Percentiles rank a stretch among this genome's conserved stretches.
Evolutionary conservation across 2,888 invertebrate species (phyloP).

Genomic region (Tenthredo amoena): DNA sequence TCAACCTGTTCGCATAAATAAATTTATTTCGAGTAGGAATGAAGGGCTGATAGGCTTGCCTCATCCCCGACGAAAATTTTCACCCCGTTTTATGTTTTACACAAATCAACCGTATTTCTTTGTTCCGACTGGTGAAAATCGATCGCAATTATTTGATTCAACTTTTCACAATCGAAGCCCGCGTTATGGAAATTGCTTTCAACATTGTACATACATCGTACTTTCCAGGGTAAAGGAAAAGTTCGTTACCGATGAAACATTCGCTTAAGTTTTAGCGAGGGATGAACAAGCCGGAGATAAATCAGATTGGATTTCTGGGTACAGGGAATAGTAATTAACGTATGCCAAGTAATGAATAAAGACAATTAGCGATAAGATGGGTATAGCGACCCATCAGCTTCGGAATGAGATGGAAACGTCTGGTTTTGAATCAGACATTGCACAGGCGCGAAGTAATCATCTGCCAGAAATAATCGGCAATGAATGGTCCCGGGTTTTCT

Average conservation of each 20-base stretch:
- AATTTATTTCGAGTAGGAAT: background rate
- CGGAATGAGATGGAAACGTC: slow-evolving; percentile 34
- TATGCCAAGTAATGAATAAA: slow-evolving; percentile 41
- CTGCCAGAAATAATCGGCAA: slow-evolving; percentile 41
- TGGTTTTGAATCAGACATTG: slow-evolving; percentile 44
- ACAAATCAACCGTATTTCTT: background rate
- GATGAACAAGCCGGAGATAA: background rate
- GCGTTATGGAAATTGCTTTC: background rate
- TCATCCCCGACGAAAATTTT: background rate
- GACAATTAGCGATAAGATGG: slow-evolving; percentile 52
- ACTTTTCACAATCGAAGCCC: background rate
- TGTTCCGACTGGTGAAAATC: background rate
- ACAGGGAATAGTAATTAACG: slow-evolving; percentile 17
- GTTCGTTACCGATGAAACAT: background rate
- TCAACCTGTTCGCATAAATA: slow-evolving; percentile 54
- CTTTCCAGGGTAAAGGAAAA: background rate
- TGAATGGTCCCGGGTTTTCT: slow-evolving; percentile 7
- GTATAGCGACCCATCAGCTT: background rate
- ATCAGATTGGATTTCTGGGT: slow-evolving; percentile 16
- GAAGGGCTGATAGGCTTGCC: background rate
- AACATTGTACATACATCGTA: background rate
- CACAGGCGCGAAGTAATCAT: slow-evolving; percentile 40
- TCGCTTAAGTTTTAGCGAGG: background rate
- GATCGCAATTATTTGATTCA: background rate
- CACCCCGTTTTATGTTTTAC: background rate